Evolutionary conservation across 1,140 invertebrate genomes (phyloP), one percentile per base, ranked within the genome.

Genomic region (Amphibalanus amphitrite): DNA sequence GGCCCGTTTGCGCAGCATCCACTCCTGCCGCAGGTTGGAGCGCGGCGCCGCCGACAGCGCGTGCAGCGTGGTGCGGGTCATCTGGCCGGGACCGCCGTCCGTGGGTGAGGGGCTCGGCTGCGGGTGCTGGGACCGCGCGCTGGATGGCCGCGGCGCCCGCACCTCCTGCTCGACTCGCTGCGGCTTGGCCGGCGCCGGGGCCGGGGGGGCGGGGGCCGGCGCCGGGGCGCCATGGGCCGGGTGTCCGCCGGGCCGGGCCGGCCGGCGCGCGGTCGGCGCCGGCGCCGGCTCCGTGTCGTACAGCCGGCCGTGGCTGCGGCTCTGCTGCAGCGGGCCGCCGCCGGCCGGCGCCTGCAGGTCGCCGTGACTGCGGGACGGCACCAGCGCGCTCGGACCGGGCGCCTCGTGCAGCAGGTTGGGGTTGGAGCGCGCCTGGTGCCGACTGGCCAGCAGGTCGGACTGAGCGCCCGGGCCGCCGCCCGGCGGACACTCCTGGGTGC

Each of bases 1-100:
- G 13, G 47, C 47, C 47, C 47, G 47, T 59, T 23, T 13, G 1
- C 47, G 10, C 6, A 20, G 47, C 47, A 59, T 23, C 47, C 47
- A 59, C 47, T 59, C 47, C 47, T 59, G 47, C 10, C 47, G 47
- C 47, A 59, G 47, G 23, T 59, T 59, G 6, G 47, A 23, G 47
- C 47, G 47, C 17, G 90, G 90, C 8, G 86, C 88, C 25, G 90
- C 90, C 77, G 89, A 90, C 1, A 91, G 79, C 1, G 88, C 88
- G 78, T 90, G 88, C 47, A 90, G 79, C 10, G 89, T 90, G 74
- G 90, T 88, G 69, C 88, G 84, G 28, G 85, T 86, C 88, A 90
- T 89, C 69, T 88, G 87, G 71, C 85, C 86, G 25, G 82, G 80
- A 69, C 68, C 71, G 20, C n/a, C 38, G 25, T 70, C 68, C 10